A percentile compares a stretch with the other conserved stretches of the same genome.
Conservation (phyloP, 2,113 vertebrate genomes). For the Nyctereutes procyonoides region DNA sequence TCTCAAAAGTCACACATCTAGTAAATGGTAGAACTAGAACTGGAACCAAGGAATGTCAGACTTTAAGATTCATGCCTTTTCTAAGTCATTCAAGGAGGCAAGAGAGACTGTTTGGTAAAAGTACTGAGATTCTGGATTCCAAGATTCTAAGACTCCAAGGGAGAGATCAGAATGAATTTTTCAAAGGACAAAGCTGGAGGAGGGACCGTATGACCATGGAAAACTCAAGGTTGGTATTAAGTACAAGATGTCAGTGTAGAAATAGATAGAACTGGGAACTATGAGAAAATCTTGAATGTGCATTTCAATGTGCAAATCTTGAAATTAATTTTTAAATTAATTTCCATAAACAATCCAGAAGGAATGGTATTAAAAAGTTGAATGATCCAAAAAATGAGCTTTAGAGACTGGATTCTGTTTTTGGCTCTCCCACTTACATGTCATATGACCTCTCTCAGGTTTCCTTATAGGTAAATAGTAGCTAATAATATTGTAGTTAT, state of each 20-base stretch:
- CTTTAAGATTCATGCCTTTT: not conserved
- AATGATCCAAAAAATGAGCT: not conserved
- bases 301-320: not conserved
- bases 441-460: not conserved
- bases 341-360: not conserved
- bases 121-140: not conserved
- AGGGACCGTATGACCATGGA: not conserved
- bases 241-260: not conserved
- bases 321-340: not conserved
- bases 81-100: not conserved
- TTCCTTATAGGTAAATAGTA: not conserved
- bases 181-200: not conserved
- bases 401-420: not conserved
- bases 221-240: not conserved
- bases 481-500: not conserved
- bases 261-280: not conserved
- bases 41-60: not conserved
- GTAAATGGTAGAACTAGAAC: not conserved
- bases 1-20: not conserved
- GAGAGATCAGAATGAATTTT: constrained; percentile 3
- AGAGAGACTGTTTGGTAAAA: not conserved
- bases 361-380: not conserved
- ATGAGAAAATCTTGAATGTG: too few species aligned
- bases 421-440: not conserved
- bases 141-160: not conserved